Percentiles rank a stretch among this genome's conserved stretches.
These are phyloP conservation scores for Drosophila prolongata DNA, from an alignment of 2,888 invertebrate genomes.

Conservation along the genomic window DNA sequence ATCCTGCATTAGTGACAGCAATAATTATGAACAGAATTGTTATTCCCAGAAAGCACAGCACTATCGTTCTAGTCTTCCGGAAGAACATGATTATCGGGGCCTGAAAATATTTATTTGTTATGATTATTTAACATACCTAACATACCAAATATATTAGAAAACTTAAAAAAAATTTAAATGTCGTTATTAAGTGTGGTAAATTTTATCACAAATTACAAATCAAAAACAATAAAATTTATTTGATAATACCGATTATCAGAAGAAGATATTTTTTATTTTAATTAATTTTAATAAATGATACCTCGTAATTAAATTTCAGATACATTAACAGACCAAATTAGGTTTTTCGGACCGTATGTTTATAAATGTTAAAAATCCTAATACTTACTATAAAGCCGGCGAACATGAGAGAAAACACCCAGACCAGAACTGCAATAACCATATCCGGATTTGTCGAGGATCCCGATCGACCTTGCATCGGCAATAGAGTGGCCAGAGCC, in stretches of 20 bases:
- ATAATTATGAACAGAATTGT: slow-evolving; percentile 80
- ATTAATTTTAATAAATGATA: no score
- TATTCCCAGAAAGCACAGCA: slow-evolving; percentile 69
- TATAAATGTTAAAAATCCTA: not conserved
- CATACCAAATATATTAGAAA: not conserved
- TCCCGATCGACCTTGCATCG: slow-evolving; percentile 87
- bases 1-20: slow-evolving; percentile 85
- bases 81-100: slow-evolving; percentile 83
- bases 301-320: no score
- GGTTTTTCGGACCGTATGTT: no score
- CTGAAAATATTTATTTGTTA: slow-evolving; percentile 57
- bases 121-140: not conserved
- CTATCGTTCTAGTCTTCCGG: slow-evolving; percentile 81
- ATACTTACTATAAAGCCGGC: slow-evolving; percentile 82
- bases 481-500: slow-evolving; percentile 86
- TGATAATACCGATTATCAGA: no score
- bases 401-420: slow-evolving; percentile 77
- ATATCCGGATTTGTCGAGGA: slow-evolving; percentile 85
- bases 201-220: no score
- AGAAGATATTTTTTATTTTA: no score
- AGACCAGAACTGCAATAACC: slow-evolving; percentile 84
- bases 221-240: no score
- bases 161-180: not conserved
- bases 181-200: no score
- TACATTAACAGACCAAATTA: no score